A percentile compares a stretch with the other conserved stretches of the same genome.
Conservation (phyloP, 2,888 invertebrate genomes). For the Dryococelus australis region DNA sequence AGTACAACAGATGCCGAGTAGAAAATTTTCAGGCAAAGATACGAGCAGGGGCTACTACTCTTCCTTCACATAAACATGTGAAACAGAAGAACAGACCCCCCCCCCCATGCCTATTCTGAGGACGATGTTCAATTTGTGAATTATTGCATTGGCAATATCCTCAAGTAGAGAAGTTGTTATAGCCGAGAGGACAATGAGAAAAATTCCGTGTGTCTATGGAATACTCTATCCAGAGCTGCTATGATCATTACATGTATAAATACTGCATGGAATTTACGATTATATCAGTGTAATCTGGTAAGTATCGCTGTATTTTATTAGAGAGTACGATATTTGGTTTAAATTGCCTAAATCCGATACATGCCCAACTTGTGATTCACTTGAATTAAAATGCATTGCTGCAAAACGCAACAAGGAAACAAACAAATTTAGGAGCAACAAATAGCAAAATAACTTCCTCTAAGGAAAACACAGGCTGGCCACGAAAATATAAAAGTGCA, state of each 20-base stretch:
- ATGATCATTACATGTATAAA: not conserved
- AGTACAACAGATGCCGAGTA: no score
- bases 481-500: no score
- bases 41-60: slow-evolving; percentile 3
- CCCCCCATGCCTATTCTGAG: not conserved
- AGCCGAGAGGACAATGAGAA: not conserved
- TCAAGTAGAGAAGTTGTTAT: not conserved
- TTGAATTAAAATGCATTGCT: not conserved
- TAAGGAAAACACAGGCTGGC: not conserved
- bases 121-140: not conserved
- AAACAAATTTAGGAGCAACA: not conserved
- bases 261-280: not conserved
- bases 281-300: not conserved
- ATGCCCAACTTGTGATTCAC: not conserved
- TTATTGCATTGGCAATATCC: not conserved
- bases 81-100: not conserved
- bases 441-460: not conserved
- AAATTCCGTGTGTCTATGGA: slow-evolving; percentile 25
- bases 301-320: not conserved
- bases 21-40: not conserved
- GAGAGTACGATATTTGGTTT: not conserved
- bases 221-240: not conserved
- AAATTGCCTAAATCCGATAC: not conserved
- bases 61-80: not conserved
- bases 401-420: not conserved